Evolutionary conservation across 2,888 invertebrate species (phyloP).

Genomic region (Caenorhabditis doughertyi): DNA sequence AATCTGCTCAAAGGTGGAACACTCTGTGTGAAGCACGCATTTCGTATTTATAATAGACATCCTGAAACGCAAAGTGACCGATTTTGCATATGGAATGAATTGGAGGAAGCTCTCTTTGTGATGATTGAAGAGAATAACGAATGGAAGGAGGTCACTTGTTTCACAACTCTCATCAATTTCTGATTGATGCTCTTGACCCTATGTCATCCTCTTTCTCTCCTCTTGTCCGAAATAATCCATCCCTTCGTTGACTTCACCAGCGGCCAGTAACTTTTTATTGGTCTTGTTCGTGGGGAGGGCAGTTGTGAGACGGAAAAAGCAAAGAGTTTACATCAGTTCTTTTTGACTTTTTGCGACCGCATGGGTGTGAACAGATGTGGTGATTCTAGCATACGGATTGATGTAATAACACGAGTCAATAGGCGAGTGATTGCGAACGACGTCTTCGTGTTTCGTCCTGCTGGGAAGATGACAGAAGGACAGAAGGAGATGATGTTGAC

Average conservation of each 20-base stretch:
- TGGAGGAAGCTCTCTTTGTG: not conserved
- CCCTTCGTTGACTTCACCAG: slow-evolving; percentile 6
- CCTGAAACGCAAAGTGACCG: slow-evolving; percentile 27
- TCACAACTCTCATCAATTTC: slow-evolving; percentile 47
- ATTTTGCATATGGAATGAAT: slow-evolving; percentile 45
- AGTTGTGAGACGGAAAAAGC: not conserved
- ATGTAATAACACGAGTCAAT: slow-evolving; percentile 60
- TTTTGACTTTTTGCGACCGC: slow-evolving; percentile 33
- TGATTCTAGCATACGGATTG: slow-evolving; percentile 20
- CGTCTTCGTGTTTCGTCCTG: slow-evolving; percentile 29
- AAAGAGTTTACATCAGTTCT: slow-evolving; percentile 32
- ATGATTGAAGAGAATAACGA: not conserved
- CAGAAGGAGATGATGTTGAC: slow-evolving; percentile 17
- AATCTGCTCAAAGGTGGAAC: slow-evolving; percentile 34
- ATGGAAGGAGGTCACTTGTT: slow-evolving; percentile 26
- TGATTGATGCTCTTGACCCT: slow-evolving; percentile 54
- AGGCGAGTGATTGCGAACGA: slow-evolving; percentile 39
- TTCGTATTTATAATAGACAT: slow-evolving; percentile 42
- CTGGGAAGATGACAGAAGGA: slow-evolving; percentile 35
- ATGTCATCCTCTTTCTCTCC: slow-evolving; percentile 19
- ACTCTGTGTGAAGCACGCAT: slow-evolving; percentile 9
- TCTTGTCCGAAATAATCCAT: not conserved
- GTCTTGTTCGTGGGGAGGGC: slow-evolving; percentile 24
- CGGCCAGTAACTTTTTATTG: slow-evolving; percentile 60
- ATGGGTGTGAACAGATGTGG: slow-evolving; percentile 60